Evolutionary conservation across 1,140 invertebrate species (phyloP).

Genomic region (Diorhabda sublineata): DNA sequence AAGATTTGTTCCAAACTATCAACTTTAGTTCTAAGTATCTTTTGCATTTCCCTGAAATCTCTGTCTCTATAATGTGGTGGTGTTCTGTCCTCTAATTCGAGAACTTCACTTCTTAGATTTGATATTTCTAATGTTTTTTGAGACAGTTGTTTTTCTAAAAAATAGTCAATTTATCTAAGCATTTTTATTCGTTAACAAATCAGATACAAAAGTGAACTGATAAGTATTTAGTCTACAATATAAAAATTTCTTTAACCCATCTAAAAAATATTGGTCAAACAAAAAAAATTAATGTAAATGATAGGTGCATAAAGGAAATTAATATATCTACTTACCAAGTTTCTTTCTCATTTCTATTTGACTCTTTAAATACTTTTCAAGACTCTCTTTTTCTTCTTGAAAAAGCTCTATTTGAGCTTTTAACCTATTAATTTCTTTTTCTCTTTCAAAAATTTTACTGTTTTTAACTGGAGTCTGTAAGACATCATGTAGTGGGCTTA

Average conservation of each 20-base stretch:
- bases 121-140: slow-evolving; percentile 34
- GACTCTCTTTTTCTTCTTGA: slow-evolving; percentile 39
- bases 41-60: slow-evolving; percentile 27
- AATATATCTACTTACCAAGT: slow-evolving; percentile 29
- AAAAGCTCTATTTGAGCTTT: slow-evolving; percentile 35
- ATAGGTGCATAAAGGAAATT: too few relatives aligned
- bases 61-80: slow-evolving; percentile 32
- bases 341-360: slow-evolving; percentile 35
- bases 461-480: slow-evolving; percentile 38
- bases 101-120: slow-evolving; percentile 32
- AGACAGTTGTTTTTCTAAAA: slow-evolving; percentile 31
- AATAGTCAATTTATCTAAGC: background rate
- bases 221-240: too few relatives aligned
- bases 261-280: too few relatives aligned
- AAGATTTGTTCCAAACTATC: slow-evolving; percentile 39
- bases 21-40: slow-evolving; percentile 31
- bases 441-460: slow-evolving; percentile 31
- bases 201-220: too few relatives aligned
- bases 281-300: too few relatives aligned
- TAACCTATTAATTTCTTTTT: slow-evolving; percentile 35
- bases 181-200: too few relatives aligned
- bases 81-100: slow-evolving; percentile 27
- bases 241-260: too few relatives aligned
- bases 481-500: slow-evolving; percentile 39
- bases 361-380: slow-evolving; percentile 35